Evolutionary conservation across 1,140 invertebrate species (phyloP).

Genomic region (Lamellibrachia luymesi): DNA sequence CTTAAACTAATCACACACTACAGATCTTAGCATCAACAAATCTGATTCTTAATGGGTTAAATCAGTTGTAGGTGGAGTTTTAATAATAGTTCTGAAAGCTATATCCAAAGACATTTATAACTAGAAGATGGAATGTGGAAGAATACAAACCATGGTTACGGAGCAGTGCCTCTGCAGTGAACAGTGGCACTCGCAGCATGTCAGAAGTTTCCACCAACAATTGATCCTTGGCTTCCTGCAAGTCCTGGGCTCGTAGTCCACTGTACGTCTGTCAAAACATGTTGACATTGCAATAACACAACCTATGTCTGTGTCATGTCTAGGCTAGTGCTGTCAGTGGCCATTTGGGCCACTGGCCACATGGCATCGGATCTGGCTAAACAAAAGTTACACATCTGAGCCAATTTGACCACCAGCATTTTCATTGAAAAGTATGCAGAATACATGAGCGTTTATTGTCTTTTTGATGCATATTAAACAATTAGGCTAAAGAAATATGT

Average conservation of each 20-base stretch:
- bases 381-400: neutral
- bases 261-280: conserved; percentile 61
- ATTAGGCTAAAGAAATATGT: too few species aligned
- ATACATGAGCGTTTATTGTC: too few species aligned
- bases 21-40: too few species aligned
- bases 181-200: conserved; percentile 72
- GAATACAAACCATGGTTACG: conserved; percentile 66
- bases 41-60: too few species aligned
- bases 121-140: neutral
- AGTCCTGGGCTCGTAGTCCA: conserved; percentile 68
- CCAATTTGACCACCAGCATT: too few species aligned
- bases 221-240: conserved; percentile 76
- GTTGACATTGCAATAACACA: neutral
- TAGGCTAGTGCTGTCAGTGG: neutral
- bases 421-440: too few species aligned
- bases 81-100: neutral
- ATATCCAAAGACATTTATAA: too few species aligned
- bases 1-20: too few species aligned
- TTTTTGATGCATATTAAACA: too few species aligned
- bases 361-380: neutral
- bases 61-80: neutral
- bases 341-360: neutral
- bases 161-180: conserved; percentile 72
- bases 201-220: conserved; percentile 73
- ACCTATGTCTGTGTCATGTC: neutral